Percentiles rank a stretch among this genome's conserved stretches.
Evolutionary conservation across 2,888 invertebrate species (phyloP).

Genomic region (Volucella bombylans): DNA sequence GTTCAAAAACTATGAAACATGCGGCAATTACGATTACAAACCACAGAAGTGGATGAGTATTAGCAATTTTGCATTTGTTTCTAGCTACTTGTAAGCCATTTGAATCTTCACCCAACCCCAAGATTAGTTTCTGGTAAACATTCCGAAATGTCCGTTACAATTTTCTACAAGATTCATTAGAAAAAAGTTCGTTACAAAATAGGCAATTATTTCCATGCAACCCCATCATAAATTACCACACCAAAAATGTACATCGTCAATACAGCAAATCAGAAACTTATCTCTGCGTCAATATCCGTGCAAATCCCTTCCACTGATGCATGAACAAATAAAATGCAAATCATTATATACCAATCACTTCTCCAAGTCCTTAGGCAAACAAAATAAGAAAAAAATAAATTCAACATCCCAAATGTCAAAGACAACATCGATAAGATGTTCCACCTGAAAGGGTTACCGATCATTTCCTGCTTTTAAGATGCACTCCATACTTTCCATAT

Average conservation of each 20-base stretch:
- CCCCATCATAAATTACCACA: constrained; percentile 16
- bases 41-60: no score
- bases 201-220: constrained; percentile 44
- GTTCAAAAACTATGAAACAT: no score
- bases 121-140: no score
- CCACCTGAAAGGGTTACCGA: constrained; percentile 67
- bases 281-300: constrained; percentile 45
- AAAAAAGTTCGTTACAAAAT: constrained; percentile 71
- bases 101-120: no score
- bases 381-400: constrained; percentile 15
- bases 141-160: constrained; percentile 52
- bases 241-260: constrained; percentile 20
- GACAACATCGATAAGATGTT: constrained; percentile 28
- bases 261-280: constrained; percentile 52
- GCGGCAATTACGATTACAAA: no score
- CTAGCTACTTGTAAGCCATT: no score
- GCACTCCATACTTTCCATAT: constrained; percentile 60
- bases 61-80: no score
- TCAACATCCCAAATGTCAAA: constrained; percentile 12
- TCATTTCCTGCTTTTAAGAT: constrained; percentile 30
- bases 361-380: constrained; percentile 27
- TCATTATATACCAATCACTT: constrained; percentile 27
- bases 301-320: constrained; percentile 69
- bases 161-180: neutral
- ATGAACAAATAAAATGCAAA: constrained; percentile 65